Evolutionary conservation across 2,888 invertebrate genomes (phyloP).

Genomic region (Arrhopalites spinosus): DNA sequence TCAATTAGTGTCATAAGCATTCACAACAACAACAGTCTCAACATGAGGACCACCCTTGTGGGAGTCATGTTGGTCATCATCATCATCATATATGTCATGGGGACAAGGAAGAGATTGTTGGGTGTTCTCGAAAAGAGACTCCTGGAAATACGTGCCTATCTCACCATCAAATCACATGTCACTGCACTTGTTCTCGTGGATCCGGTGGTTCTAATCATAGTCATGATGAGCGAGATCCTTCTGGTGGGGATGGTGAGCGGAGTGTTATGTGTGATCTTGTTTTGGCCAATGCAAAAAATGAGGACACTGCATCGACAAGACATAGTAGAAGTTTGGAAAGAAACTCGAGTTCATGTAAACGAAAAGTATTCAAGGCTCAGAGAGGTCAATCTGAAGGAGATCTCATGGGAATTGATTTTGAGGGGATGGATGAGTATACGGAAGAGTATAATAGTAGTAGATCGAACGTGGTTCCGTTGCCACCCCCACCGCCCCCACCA

Average conservation of each 20-base stretch:
- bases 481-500: conserved; percentile 53
- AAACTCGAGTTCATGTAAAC: conserved; percentile 3
- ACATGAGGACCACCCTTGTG: not conserved
- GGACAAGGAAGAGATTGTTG: conserved; percentile 15
- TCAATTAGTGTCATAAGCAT: conserved; percentile 44
- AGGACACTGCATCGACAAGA: conserved; percentile 39
- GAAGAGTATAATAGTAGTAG: not conserved
- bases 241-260: conserved; percentile 40
- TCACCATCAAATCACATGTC: conserved; percentile 48
- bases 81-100: not conserved
- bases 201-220: conserved; percentile 27
- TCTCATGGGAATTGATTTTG: conserved; percentile 37
- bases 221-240: conserved; percentile 34
- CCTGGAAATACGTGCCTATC: conserved; percentile 38
- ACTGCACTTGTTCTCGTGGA: conserved; percentile 53
- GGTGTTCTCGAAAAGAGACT: conserved; percentile 1
- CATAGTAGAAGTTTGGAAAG: conserved; percentile 50
- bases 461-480: conserved; percentile 36
- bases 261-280: conserved; percentile 55
- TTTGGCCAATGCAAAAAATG: conserved; percentile 47
- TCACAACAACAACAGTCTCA: conserved; percentile 37
- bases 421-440: conserved; percentile 5
- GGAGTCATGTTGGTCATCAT: not conserved
- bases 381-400: conserved; percentile 54
- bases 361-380: conserved; percentile 49